A percentile compares a stretch with the other conserved stretches of the same genome.
phyloP scores from a whole-genome alignment of 1,140 invertebrate species.

The Hypothenemus hampei region DNA sequence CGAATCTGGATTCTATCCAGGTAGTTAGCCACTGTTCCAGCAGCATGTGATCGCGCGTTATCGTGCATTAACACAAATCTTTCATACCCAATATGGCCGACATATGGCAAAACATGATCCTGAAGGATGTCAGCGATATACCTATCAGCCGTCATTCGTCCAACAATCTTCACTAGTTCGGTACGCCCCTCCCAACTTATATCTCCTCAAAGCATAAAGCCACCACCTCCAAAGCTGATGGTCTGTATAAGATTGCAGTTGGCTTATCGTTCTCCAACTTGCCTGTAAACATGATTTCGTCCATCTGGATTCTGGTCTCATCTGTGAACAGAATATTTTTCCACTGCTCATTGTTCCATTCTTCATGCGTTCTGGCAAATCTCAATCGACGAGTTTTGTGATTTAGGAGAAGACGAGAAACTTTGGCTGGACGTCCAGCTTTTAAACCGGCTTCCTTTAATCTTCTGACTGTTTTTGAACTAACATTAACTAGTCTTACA shows the following conservation, averaged over 20 bases:
- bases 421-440: not conserved
- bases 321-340: conserved; percentile 3
- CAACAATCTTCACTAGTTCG: conserved; percentile 5
- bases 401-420: not conserved
- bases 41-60: not conserved
- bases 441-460: conserved; percentile 3
- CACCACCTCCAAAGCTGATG: conserved; percentile 2
- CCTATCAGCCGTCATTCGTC: conserved; percentile 1
- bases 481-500: not conserved
- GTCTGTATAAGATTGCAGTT: conserved; percentile 7
- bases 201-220: conserved; percentile 2
- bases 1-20: not conserved
- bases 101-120: conserved; percentile 10
- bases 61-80: conserved; percentile 12
- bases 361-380: not conserved
- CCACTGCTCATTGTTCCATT: no score
- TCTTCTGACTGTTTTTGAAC: not conserved
- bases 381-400: conserved; percentile 6
- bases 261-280: conserved; percentile 3
- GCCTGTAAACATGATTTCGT: conserved; percentile 3
- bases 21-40: not conserved
- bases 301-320: conserved; percentile 8
- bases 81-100: conserved; percentile 5
- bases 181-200: conserved; percentile 8
- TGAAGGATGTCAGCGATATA: not conserved